Percentiles rank a stretch among this genome's conserved stretches.
phyloP scores from a whole-genome alignment of 1,140 invertebrate species.

The Drosophila baimaii region DNA sequence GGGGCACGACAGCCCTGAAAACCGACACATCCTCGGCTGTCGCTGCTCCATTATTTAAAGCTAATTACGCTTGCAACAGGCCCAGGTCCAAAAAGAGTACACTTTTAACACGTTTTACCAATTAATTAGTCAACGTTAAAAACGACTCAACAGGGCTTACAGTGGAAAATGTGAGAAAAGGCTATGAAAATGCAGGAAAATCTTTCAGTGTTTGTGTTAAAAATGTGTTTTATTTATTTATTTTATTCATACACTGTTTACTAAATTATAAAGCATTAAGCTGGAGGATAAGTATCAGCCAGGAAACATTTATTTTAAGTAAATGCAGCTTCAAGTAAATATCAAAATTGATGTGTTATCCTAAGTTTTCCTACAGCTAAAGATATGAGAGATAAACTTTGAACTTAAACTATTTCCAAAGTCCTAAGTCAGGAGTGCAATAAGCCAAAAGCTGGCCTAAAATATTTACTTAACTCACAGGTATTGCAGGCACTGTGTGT shows the following conservation, averaged over 20 bases:
- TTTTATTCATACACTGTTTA: too few relatives aligned
- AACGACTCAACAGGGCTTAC: not conserved
- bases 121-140: slow-evolving; percentile 31
- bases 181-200: not conserved
- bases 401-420: too few relatives aligned
- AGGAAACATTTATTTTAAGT: not conserved
- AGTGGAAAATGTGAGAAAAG: not conserved
- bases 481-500: not conserved
- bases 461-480: not conserved
- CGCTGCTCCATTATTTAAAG: slow-evolving; percentile 32
- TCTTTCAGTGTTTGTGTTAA: too few relatives aligned
- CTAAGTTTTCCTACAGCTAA: not conserved
- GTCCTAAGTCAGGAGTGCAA: not conserved
- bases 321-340: not conserved
- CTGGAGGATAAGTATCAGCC: not conserved
- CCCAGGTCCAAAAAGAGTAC: slow-evolving; percentile 20
- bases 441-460: not conserved
- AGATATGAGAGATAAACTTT: too few relatives aligned
- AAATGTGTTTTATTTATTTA: too few relatives aligned
- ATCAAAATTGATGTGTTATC: not conserved
- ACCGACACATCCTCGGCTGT: slow-evolving; percentile 10
- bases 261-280: too few relatives aligned
- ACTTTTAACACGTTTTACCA: slow-evolving; percentile 34
- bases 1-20: slow-evolving; percentile 2
- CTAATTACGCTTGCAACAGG: slow-evolving; percentile 50